Conservation (phyloP, 2,113 vertebrate species). For the Elachura formosa region DNA sequence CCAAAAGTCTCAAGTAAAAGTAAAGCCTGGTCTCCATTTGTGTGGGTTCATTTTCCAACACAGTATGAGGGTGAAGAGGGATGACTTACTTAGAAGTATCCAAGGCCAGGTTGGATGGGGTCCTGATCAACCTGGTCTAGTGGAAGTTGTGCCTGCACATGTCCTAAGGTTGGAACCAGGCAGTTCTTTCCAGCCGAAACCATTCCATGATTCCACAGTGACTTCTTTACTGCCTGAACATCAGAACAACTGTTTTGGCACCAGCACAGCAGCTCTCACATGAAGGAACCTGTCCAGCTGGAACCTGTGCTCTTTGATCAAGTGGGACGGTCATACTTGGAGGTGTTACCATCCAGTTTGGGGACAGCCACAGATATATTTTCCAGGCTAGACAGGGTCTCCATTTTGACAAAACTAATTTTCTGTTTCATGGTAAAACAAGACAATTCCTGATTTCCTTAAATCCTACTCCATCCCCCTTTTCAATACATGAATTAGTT, state of each 20-base stretch:
- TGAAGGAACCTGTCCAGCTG: not conserved
- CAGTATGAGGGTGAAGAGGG: accelerated
- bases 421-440: not conserved
- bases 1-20: not conserved
- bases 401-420: not conserved
- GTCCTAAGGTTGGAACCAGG: not conserved
- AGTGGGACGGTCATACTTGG: not conserved
- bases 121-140: not conserved
- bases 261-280: not conserved
- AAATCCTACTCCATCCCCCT: not conserved
- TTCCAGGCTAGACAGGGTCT: not conserved
- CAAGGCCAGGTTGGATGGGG: not conserved
- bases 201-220: not conserved
- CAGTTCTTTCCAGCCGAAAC: not conserved
- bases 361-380: not conserved
- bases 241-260: accelerated
- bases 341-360: not conserved
- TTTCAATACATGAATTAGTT: not conserved
- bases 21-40: not conserved
- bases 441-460: not conserved
- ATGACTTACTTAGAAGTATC: not conserved
- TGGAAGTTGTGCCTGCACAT: not conserved
- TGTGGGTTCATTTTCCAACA: not conserved
- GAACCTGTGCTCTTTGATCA: not conserved
- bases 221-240: not conserved